phyloP scores from a whole-genome alignment of 1,140 invertebrate genomes.

The Musca domestica region DNA sequence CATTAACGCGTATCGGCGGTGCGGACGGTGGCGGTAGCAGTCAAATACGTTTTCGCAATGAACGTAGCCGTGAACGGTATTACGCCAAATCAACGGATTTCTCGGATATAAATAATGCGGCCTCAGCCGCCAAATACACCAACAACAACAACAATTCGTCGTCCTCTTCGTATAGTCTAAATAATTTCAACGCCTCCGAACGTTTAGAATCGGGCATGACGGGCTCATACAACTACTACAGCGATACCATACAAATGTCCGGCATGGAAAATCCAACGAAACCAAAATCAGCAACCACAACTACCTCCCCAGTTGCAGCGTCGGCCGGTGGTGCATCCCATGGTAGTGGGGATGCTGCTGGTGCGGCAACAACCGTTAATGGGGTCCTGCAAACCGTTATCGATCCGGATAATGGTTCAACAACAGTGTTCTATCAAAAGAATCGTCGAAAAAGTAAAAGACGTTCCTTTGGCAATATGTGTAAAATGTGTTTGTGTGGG shows the following conservation, averaged over 20 bases:
- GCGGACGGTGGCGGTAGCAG: slow-evolving; percentile 47
- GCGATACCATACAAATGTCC: slow-evolving; percentile 12
- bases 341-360: slow-evolving; percentile 13
- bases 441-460: slow-evolving; percentile 48
- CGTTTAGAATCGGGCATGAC: not conserved
- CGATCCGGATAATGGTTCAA: slow-evolving; percentile 47
- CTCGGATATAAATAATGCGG: slow-evolving; percentile 22
- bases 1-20: slow-evolving; percentile 36
- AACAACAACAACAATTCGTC: not conserved
- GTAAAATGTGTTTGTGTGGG: slow-evolving; percentile 50
- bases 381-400: slow-evolving; percentile 32
- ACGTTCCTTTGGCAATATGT: slow-evolving; percentile 44
- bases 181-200: not conserved
- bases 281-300: slow-evolving; percentile 2
- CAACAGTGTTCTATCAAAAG: slow-evolving; percentile 50
- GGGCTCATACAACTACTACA: slow-evolving; percentile 3
- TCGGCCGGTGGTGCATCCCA: slow-evolving; percentile 37
- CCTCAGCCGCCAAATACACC: slow-evolving; percentile 11
- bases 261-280: not conserved
- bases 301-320: not conserved
- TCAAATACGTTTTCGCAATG: slow-evolving; percentile 53
- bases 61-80: slow-evolving; percentile 48
- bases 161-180: slow-evolving; percentile 14
- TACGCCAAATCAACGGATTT: slow-evolving; percentile 38
- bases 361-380: not conserved